Percentiles rank a stretch among this genome's conserved stretches.
phyloP scores from a whole-genome alignment of 1,140 invertebrate species.

The Meteorus sp. region DNA sequence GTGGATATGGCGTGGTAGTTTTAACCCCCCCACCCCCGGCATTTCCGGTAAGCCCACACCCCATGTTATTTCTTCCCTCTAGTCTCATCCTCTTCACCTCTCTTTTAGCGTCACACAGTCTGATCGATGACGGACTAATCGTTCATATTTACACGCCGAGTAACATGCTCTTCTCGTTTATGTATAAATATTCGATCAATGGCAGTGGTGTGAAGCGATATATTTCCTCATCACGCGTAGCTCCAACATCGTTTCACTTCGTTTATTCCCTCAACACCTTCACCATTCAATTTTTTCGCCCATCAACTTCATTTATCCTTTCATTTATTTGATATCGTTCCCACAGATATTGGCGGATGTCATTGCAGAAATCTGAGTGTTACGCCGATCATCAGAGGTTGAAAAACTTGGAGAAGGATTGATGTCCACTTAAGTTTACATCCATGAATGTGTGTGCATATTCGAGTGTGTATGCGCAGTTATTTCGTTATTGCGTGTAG shows the following conservation, averaged over 20 bases:
- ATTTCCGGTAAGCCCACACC: background rate
- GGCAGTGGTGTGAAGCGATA: slow-evolving; percentile 6
- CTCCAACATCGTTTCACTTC: slow-evolving; percentile 12
- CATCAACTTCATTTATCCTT: no score
- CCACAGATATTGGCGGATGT: no score
- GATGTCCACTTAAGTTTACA: slow-evolving; percentile 19
- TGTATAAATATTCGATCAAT: no score
- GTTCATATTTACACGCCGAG: slow-evolving; percentile 44
- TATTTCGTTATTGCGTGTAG: slow-evolving; percentile 6
- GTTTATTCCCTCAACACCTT: background rate
- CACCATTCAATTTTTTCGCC: no score
- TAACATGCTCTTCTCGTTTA: slow-evolving; percentile 21
- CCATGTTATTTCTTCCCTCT: slow-evolving; percentile 12
- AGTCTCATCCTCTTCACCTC: slow-evolving; percentile 17
- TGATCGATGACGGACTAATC: slow-evolving; percentile 50
- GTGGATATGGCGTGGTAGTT: slow-evolving; percentile 3
- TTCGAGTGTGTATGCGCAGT: background rate
- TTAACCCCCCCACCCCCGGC: no score
- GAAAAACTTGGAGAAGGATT: background rate
- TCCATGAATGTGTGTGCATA: background rate
- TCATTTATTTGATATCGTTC: no score
- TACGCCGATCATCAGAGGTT: background rate
- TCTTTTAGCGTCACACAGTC: slow-evolving; percentile 22
- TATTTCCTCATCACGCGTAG: background rate
- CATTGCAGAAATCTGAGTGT: no score